Conservation (phyloP, 2,797 vertebrate species). For the Falco naumanni region DNA sequence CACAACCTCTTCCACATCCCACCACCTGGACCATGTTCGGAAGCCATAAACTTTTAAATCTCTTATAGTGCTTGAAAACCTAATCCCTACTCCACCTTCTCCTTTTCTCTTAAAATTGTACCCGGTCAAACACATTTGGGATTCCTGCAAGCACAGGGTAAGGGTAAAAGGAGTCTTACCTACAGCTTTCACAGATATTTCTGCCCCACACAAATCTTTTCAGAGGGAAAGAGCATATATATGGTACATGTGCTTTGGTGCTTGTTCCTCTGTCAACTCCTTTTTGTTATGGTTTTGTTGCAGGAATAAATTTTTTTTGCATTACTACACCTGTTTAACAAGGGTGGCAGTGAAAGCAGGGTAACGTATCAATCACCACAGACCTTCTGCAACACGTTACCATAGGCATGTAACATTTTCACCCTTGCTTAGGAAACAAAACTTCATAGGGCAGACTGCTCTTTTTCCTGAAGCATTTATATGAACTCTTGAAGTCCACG, state of each 20-base stretch:
- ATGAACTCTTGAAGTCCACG: background rate
- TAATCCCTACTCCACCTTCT: background rate
- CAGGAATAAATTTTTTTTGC: background rate
- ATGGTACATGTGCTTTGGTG: accelerated
- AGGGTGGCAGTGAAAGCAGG: background rate
- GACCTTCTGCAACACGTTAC: accelerated
- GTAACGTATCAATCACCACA: background rate
- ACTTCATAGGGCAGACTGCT: background rate
- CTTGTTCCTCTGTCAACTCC: background rate
- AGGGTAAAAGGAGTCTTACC: background rate
- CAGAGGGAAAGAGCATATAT: accelerated
- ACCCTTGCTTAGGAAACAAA: background rate
- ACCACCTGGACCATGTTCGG: accelerated
- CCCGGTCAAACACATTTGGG: background rate
- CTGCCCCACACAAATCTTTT: background rate
- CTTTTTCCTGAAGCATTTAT: background rate
- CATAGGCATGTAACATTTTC: background rate
- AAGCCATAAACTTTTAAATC: background rate
- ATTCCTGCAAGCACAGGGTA: background rate
- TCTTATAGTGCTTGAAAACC: background rate
- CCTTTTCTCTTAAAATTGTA: background rate
- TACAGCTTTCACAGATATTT: background rate
- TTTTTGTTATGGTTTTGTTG: background rate
- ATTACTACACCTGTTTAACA: background rate
- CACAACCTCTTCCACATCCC: background rate